Evolutionary conservation across 2,888 invertebrate species (phyloP).

Genomic region (Hedya salicella): DNA sequence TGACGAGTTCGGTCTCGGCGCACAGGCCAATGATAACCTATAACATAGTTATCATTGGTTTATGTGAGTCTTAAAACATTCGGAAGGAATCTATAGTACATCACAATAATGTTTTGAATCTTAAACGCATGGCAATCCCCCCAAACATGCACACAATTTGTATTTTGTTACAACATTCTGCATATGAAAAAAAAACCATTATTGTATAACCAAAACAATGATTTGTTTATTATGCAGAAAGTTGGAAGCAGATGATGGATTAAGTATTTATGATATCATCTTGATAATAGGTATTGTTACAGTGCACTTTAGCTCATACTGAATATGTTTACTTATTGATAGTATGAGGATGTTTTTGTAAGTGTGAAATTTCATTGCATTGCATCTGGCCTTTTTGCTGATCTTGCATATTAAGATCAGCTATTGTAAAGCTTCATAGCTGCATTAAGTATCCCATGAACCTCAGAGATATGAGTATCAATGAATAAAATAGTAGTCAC

Average conservation of each 20-base stretch:
- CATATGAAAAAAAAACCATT: conserved; percentile 2
- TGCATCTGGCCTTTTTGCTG: background rate
- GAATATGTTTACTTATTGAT: background rate
- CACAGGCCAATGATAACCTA: conserved; percentile 86
- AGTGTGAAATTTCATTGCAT: background rate
- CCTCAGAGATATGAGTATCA: background rate
- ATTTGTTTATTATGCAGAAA: background rate
- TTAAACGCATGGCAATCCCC: conserved; percentile 30
- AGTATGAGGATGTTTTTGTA: background rate
- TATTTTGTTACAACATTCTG: conserved; percentile 3
- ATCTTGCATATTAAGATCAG: background rate
- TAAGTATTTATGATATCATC: background rate
- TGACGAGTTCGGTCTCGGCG: conserved; percentile 83
- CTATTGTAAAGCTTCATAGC: background rate
- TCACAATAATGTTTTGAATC: conserved; percentile 16
- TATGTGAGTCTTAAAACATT: conserved; percentile 71
- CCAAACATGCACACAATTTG: conserved; percentile 17
- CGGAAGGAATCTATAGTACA: conserved; percentile 71
- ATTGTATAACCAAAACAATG: background rate
- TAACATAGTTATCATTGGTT: conserved; percentile 86
- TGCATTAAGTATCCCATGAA: conserved; percentile 7
- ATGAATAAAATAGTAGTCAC: conserved; percentile 53
- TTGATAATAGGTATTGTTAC: too few relatives aligned
- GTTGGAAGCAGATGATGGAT: too few relatives aligned
- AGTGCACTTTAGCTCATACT: background rate